Base-by-base conservation (phyloP, 2,113 vertebrate genomes). In the Muscicapa adusta region DNA sequence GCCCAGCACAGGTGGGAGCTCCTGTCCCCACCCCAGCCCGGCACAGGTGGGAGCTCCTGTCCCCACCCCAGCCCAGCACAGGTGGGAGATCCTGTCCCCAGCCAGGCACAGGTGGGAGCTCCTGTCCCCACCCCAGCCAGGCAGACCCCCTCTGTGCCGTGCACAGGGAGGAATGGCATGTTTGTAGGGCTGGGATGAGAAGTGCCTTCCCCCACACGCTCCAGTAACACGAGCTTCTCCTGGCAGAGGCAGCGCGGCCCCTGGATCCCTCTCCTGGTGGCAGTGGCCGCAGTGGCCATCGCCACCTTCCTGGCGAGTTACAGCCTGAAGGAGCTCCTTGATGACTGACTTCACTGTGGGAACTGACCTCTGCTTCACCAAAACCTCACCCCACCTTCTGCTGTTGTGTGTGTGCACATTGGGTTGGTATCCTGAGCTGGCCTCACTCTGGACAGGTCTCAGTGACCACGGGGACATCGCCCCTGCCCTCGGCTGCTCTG, bases 251-350 rank as follows among this genome's bases (percentile, higher is more conserved):
- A 11, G 47, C 63, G 11, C 6, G 3, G 94, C 31, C 93, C 34
- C 31, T 98, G 98, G 97, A 78, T 98, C 68, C 95, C 96, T 18
- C 71, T 97, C 48, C 90, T 98, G 62, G 72, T 96, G 51, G 73
- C 96, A 58, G 47, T 95, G 68, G 63, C 74, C 20, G 97, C 94
- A 63, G 54, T 60, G 82, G 97, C 96, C 25, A 48, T 95, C 22
- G 96, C 97, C 42, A 51, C 95, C 62, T 88, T 98, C 76, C 92
- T 98, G 14, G 83, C 85, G 42, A 94, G 86, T 29, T 96, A 93
- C 90, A 82, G 24, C 57, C 71, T 75, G 92, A 97, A 47, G 65
- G 58, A 50, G 34, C 62, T 45, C 53, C 62, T 6, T 0, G 0
- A 9, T 5, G 67, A 76, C 74, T 13, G 26, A 78, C 36, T 9